Conservation (phyloP, 2,113 vertebrate species). For the Toxotes chatareus region DNA sequence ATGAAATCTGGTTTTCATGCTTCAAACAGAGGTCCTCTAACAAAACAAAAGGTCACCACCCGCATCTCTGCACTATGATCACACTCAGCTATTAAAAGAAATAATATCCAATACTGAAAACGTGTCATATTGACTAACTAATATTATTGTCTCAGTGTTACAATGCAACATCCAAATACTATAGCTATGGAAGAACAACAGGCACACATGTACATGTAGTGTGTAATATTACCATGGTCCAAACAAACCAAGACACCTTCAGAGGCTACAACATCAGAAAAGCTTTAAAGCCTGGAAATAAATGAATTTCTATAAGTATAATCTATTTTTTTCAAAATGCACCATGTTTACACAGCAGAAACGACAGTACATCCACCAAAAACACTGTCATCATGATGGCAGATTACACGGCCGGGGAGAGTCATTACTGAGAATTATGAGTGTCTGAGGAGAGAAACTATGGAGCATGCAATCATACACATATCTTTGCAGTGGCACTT, state of each 20-base stretch:
- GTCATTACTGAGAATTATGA: conserved; percentile 53
- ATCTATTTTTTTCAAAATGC: not conserved
- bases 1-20: conserved; percentile 75
- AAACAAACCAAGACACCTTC: not conserved
- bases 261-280: not conserved
- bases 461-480: conserved; percentile 56
- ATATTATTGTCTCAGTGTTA: not conserved
- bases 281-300: not conserved
- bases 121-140: not conserved
- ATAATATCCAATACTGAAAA: not conserved
- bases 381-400: conserved; percentile 7
- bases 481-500: conserved; percentile 58
- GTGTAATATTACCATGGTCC: not conserved
- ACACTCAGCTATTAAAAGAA: not conserved
- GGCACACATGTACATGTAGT: not conserved
- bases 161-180: not conserved
- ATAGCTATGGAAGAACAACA: not conserved
- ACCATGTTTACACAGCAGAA: conserved; percentile 20
- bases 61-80: conserved; percentile 3
- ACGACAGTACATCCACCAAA: not conserved
- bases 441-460: conserved; percentile 38
- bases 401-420: conserved; percentile 46
- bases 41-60: conserved; percentile 54
- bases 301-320: not conserved
- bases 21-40: conserved; percentile 30